A percentile compares a stretch with the other conserved stretches of the same genome.
Conservation (phyloP, 1,140 invertebrate genomes). For the Metaphire vulgaris region DNA sequence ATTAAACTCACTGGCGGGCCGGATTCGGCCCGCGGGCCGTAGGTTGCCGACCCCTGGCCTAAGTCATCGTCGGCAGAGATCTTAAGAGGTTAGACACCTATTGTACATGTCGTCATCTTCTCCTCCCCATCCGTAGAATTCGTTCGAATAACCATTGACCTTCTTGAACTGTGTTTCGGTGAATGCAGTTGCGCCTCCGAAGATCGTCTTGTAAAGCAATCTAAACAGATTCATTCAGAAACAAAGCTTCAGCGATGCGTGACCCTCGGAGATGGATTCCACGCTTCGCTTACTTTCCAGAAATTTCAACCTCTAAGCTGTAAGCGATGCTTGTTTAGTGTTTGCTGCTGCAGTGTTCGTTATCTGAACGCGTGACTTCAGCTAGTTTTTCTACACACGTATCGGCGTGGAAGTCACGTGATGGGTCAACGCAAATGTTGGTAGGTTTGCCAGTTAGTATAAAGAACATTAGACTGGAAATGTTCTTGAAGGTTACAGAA, state of each 20-base stretch:
- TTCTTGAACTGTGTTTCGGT: slow-evolving; percentile 57
- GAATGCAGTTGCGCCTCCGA: slow-evolving; percentile 33
- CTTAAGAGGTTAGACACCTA: too few species aligned
- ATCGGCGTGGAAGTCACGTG: too few species aligned
- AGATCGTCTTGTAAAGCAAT: slow-evolving; percentile 28
- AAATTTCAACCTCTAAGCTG: not conserved
- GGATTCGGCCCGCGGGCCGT: too few species aligned
- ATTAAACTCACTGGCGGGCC: too few species aligned
- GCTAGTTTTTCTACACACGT: too few species aligned
- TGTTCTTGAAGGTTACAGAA: too few species aligned
- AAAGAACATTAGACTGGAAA: too few species aligned
- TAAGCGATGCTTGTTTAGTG: not conserved
- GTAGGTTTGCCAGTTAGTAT: too few species aligned
- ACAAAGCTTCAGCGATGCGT: slow-evolving; percentile 59
- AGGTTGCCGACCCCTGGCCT: too few species aligned
- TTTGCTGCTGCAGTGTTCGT: not conserved
- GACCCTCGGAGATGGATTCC: slow-evolving; percentile 13
- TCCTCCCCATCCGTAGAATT: slow-evolving; percentile 67
- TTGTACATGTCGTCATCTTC: slow-evolving; percentile 45
- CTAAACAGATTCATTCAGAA: slow-evolving; percentile 37
- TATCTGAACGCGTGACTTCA: too few species aligned
- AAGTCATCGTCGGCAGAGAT: too few species aligned
- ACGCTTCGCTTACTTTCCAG: slow-evolving; percentile 58
- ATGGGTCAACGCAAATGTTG: too few species aligned
- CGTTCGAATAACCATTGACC: slow-evolving; percentile 86